Conservation (phyloP, 1,140 invertebrate species). For the Drosophila pruinosa region DNA sequence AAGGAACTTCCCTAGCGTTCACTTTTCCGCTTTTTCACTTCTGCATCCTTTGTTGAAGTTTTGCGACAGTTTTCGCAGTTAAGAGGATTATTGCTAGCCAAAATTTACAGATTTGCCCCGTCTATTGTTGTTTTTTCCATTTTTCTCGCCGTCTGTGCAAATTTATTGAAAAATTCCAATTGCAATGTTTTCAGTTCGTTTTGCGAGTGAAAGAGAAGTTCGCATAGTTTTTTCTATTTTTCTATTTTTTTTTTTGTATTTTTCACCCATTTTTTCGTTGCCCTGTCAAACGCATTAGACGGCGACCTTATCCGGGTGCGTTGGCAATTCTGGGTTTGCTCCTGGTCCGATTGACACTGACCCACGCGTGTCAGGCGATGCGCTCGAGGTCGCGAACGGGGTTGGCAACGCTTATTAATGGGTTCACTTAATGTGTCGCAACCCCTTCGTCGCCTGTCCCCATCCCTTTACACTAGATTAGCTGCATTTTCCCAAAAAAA, state of each 20-base stretch:
- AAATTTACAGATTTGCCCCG: conserved; percentile 23
- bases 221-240: conserved; percentile 40
- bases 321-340: background rate
- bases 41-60: conserved; percentile 58
- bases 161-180: conserved; percentile 72
- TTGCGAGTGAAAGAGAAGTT: conserved; percentile 49
- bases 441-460: conserved; percentile 55
- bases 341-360: conserved; percentile 56
- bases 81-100: conserved; percentile 75
- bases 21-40: no score
- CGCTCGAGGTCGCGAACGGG: conserved; percentile 45
- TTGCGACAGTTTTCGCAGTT: conserved; percentile 77
- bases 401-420: conserved; percentile 81
- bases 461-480: conserved; percentile 45
- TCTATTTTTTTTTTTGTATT: conserved; percentile 21
- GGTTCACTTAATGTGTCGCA: conserved; percentile 78
- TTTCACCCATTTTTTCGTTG: conserved; percentile 64
- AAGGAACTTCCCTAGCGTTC: conserved; percentile 6
- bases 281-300: conserved; percentile 47
- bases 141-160: conserved; percentile 55
- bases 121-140: conserved; percentile 10
- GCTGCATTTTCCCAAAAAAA: conserved; percentile 28
- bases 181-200: conserved; percentile 16
- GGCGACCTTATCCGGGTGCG: conserved; percentile 13
- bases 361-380: conserved; percentile 66